These are phyloP conservation scores for Lonchura striata DNA, from an alignment of 2,113 vertebrate species.

Conservation along the genomic window DNA sequence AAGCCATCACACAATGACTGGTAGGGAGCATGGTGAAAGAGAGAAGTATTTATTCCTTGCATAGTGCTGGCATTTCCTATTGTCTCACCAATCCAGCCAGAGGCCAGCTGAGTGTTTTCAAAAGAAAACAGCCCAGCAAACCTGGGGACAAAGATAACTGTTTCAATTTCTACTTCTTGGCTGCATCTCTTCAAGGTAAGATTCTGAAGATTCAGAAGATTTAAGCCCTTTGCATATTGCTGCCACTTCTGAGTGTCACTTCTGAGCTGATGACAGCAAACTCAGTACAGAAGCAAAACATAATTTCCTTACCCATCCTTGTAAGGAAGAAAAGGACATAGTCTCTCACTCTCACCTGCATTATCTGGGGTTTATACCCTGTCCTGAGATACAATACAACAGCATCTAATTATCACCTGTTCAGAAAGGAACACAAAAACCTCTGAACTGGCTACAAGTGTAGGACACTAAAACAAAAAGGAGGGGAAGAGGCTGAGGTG, in stretches of 20 bases:
- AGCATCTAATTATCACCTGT: background rate
- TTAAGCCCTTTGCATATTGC: background rate
- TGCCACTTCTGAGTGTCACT: background rate
- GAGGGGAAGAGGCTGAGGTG: background rate
- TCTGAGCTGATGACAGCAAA: background rate
- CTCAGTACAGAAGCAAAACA: background rate
- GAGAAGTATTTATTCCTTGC: background rate
- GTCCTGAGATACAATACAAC: background rate
- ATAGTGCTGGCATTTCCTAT: background rate
- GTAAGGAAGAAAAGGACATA: background rate
- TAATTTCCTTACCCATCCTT: background rate
- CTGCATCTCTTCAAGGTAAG: background rate
- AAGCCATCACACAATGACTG: background rate
- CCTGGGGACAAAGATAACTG: background rate
- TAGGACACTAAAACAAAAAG: background rate
- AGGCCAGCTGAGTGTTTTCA: accelerated
- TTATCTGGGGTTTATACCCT: background rate
- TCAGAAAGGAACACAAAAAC: background rate
- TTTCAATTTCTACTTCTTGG: background rate
- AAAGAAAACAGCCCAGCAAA: background rate
- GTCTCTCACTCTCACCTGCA: background rate
- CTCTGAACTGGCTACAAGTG: background rate
- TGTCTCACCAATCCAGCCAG: background rate
- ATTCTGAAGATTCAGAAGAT: too few relatives aligned
- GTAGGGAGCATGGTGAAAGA: background rate